Evolutionary conservation across 2,888 invertebrate species (phyloP), one percentile per base, ranked within the genome.

Genomic region (Ceramica pisi): DNA sequence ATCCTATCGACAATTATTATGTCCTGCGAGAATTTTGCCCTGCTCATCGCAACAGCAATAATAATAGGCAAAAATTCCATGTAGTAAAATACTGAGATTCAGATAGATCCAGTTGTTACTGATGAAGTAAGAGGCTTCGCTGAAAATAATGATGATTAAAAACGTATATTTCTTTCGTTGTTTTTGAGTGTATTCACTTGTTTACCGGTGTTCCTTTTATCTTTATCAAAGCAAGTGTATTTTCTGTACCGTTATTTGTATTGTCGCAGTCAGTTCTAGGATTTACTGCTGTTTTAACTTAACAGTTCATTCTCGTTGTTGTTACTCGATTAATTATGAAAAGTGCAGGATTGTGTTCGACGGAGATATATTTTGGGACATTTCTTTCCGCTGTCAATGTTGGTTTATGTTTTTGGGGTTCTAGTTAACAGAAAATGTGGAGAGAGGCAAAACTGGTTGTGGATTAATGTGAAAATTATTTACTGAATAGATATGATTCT

Each of bases 321-420:
- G 71, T 78, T 71, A 67, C 71, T 71, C 31, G 48, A 78, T 78
- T 79, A 82, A 79, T 71, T 79, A 79, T 71, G 38, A 78, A 65
- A 71, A 78, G 65, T 78, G 67, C 64, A 55, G 50, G 50, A 66
- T 67, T 65, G 44, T 71, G 57, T 71, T 55, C 46, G 4, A 44
- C 35, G 14, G 10, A 31, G 23, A 50, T 35, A 67, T 46, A 57
- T 75, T 62, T 64, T 67, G 5, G 31, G 26, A 26, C 8, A 61
- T 67, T 67, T 53, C 10, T 57, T 53, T 23, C 12, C 23, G n/a
- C 2, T n/a, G 38, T 51, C 62, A 41, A 48, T 70, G 35, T 41
- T 46, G n/a, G 4, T 8, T 31, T 51, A 14, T 41, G 1, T 35
- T 68, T 48, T 60, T 57, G 23, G 16, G 14, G n/a, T 56, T 56